These are phyloP conservation scores for Orcinus orca DNA, from an alignment of 2,113 vertebrate genomes.

Conservation along the genomic window DNA sequence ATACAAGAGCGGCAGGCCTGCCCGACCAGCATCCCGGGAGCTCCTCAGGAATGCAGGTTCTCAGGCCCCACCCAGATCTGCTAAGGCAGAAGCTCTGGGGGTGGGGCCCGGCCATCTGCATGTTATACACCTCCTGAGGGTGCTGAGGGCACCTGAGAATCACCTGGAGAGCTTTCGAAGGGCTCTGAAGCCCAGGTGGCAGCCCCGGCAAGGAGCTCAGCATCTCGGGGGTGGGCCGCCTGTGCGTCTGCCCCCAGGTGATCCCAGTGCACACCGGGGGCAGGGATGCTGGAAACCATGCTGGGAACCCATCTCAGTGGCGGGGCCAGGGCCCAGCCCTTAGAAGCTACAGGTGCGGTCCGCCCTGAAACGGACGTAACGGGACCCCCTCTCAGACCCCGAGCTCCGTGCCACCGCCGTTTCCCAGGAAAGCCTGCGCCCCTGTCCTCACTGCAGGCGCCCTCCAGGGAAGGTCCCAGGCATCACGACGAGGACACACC, in stretches of 20 bases:
- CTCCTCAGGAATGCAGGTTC: background rate
- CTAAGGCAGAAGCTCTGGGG: background rate
- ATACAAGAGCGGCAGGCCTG: no score
- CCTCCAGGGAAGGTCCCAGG: background rate
- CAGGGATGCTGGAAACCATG: background rate
- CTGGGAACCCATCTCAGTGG: background rate
- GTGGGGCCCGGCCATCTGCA: background rate
- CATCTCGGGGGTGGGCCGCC: rapidly evolving
- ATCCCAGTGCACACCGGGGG: background rate
- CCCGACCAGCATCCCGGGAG: background rate
- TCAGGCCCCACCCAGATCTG: background rate
- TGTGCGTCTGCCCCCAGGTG: rapidly evolving
- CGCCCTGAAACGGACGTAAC: rapidly evolving
- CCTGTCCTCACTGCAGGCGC: rapidly evolving
- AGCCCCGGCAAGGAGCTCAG: background rate
- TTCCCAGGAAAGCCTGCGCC: background rate
- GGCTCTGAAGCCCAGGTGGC: background rate
- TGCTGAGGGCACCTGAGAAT: no score
- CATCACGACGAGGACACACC: rapidly evolving
- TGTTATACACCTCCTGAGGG: background rate
- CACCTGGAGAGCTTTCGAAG: background rate
- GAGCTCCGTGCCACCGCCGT: rapidly evolving
- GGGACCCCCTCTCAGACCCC: background rate
- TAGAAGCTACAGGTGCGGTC: background rate
- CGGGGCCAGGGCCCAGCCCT: rapidly evolving